Base-by-base conservation (phyloP, 2,113 vertebrate species). In the Lepisosteus oculatus region DNA sequence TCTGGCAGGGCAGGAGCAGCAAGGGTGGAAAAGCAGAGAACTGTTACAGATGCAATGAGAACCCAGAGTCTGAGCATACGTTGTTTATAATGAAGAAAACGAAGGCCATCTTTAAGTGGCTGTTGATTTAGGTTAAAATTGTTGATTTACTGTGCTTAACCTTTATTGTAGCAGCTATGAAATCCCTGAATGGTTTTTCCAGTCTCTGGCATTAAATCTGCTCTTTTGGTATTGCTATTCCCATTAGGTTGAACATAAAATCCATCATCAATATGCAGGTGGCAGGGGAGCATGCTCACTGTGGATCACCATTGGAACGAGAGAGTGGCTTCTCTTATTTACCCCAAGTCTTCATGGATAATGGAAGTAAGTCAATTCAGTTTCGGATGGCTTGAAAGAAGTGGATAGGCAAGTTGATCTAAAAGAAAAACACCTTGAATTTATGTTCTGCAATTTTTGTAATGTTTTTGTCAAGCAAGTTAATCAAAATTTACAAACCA, bases 211-310 rank as follows among this genome's bases (percentile, higher is more conserved):
- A 29, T 29, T 29, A 29, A 29, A 29, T 29, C 29, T 29, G 29
- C 2, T 29, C 29, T 29, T 29, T 29, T 29, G 29, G 29, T 29
- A 29, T 29, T 29, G 29, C 29, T 61, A 54, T 67, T 43, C 8
- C 6, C 72, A 9, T 65, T 47, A 94, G 92, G 73, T 76, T 90
- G 77, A 92, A 92, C 73, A 90, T 94, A 80, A 88, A 75, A 66
- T 92, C 91, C 0, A 78, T 94, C 77, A 89, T 94, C 76, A 94
- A 92, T 77, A 91, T 92, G 85, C 93, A 94, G 85, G 63, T 91
- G 2, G 86, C 88, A 3, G 90, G 91, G 42, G 92, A 94, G 64
- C 93, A 94, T n/a, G 83, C 85, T 73, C 83, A 92, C 83, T 94
- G 93, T 66, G 93, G 91, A 54, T 89, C 90, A 55, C 73, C 85